Percentiles rank a stretch among this genome's conserved stretches.
These are phyloP conservation scores for Casuarius casuarius DNA, from an alignment of 2,113 vertebrate genomes.

Conservation along the genomic window DNA sequence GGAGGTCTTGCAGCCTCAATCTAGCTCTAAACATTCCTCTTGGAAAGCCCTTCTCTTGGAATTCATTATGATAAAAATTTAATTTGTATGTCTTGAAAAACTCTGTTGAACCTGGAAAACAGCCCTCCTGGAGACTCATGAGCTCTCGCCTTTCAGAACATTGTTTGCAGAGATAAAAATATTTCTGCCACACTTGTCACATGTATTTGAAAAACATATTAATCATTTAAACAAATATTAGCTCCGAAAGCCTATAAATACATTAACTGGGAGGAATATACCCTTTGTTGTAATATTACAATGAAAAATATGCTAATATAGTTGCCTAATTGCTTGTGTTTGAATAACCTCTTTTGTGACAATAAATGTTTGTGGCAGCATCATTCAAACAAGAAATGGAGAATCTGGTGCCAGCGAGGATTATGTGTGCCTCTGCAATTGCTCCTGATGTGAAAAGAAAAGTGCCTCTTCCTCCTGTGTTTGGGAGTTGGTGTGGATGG, in stretches of 20 bases:
- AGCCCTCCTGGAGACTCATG: not conserved
- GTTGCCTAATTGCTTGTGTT: conserved; percentile 77
- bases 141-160: conserved; percentile 51
- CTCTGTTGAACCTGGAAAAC: conserved; percentile 33
- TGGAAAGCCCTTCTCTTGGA: not conserved
- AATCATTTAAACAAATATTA: conserved; percentile 84
- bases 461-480: not conserved
- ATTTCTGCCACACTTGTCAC: conserved; percentile 75
- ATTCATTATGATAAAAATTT: conserved; percentile 3
- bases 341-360: conserved; percentile 77
- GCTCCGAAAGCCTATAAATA: conserved; percentile 75
- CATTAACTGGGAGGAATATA: conserved; percentile 69
- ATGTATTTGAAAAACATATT: conserved; percentile 81
- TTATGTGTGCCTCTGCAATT: conserved; percentile 28
- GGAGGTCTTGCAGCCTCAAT: not conserved
- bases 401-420: conserved; percentile 43
- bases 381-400: conserved; percentile 68
- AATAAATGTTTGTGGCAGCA: conserved; percentile 70
- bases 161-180: conserved; percentile 66
- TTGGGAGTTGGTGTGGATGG: not conserved
- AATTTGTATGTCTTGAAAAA: not conserved
- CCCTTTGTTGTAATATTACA: conserved; percentile 73
- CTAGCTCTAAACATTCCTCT: not conserved
- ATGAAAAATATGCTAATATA: conserved; percentile 79
- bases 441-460: not conserved